Base-by-base conservation (phyloP, 2,888 invertebrate genomes). In the Elmis aenea region DNA sequence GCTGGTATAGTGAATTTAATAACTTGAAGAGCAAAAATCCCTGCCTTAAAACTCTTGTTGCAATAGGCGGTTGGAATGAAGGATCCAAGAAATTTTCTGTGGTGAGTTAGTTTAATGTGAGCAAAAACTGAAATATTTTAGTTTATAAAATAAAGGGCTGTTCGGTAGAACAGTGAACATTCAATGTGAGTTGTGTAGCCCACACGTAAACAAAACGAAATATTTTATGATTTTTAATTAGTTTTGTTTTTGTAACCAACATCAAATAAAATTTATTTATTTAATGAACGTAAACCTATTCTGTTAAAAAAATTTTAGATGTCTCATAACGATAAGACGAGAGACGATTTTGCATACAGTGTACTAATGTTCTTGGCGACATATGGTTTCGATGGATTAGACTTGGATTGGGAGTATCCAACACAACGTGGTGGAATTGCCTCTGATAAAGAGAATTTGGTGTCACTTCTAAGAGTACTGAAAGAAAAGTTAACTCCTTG, bases 351-450 rank as follows among this genome's bases (percentile, higher is more conserved):
- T 49, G 66, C 67, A 2, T 57, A 69, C 2, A 66, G 66, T 24
- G 70, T 65, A 1, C 44, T 70, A 8, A 58, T 61, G 11, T 70
- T 66, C 50, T 46, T 73, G 5, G 48, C 61, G n/a, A 51, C 59
- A 32, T 66, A 69, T 47, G 63, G 62, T 27, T 73, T 74, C 45
- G 72, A 73, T 51, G 74, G 73, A 3, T 49, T 73, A n/a, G 73
- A 74, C 52, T 42, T 73, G 13, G 71, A 71, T 53, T 72, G 71
- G 70, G 72, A 72, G 50, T 73, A 71, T 50, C 73, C 73, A 2
- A 59, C 64, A 4, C 22, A 59, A 46, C 57, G 72, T 22, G 71
- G 69, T 9, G 72, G 73, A 2, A 45, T 58, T 5, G 40, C 58
- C 2, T 55, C 54, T 6, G 72, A 73, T 50, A 66, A 62, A 40